phyloP scores from a whole-genome alignment of 2,888 invertebrate species.

The Falcaria lacertinaria region DNA sequence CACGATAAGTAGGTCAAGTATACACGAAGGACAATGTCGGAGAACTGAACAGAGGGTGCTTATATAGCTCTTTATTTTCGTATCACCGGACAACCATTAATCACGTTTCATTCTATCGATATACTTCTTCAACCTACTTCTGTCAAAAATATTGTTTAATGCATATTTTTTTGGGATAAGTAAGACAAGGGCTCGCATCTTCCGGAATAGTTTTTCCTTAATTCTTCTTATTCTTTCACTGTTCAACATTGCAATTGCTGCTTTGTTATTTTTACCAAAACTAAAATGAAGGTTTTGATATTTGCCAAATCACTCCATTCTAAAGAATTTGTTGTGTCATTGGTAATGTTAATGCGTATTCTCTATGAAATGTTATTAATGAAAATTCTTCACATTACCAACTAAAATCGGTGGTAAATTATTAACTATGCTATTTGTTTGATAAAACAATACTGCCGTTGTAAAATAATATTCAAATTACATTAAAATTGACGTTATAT shows the following conservation, averaged over 20 bases:
- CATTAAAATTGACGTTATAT: too few relatives aligned
- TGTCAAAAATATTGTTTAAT: constrained; percentile 33
- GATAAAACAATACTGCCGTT: too few relatives aligned
- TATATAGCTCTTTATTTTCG: constrained; percentile 53
- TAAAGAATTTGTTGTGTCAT: too few relatives aligned
- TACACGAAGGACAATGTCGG: constrained; percentile 53
- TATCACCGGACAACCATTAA: constrained; percentile 57
- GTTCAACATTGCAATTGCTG: background rate
- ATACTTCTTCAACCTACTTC: constrained; percentile 44
- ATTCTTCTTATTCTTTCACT: constrained; percentile 10
- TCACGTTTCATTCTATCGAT: constrained; percentile 47
- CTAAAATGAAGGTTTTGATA: background rate
- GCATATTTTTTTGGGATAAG: constrained; percentile 37
- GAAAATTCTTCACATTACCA: too few relatives aligned
- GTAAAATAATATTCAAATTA: too few relatives aligned
- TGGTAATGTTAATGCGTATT: too few relatives aligned
- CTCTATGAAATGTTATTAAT: too few relatives aligned
- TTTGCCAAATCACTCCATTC: background rate
- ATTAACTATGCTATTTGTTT: too few relatives aligned
- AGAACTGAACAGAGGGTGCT: constrained; percentile 34
- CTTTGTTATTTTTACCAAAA: background rate
- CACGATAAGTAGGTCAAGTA: constrained; percentile 66
- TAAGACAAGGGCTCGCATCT: constrained; percentile 37
- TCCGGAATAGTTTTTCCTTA: constrained; percentile 11
- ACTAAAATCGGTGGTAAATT: too few relatives aligned